Base-by-base conservation (phyloP, 2,888 invertebrate genomes). In the Antitype chi region DNA sequence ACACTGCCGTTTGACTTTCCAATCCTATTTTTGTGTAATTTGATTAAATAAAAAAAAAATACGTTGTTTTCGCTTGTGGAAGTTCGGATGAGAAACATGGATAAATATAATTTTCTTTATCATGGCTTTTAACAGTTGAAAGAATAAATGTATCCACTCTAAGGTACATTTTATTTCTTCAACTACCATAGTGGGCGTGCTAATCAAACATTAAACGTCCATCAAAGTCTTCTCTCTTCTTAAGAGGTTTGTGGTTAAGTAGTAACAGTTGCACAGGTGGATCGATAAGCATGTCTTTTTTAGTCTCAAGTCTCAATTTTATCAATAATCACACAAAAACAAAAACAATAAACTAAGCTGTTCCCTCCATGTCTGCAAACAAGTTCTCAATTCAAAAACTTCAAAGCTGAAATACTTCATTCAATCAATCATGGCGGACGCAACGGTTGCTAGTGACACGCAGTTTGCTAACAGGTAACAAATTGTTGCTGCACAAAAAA, bases 391-490 rank as follows among this genome's bases (percentile, higher is more conserved):
- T 67, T n/a, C 59, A 79, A 88, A 86, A 86, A 86, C 53, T 74
- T 78, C 76, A 69, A 76, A 69, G 55, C 43, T 81, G 82, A 86
- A 87, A 82, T 81, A 86, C 75, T 76, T 85, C 79, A 84, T 82
- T 80, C 82, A 74, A 89, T 89, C 89, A 88, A 89, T 89, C 89
- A 89, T 87, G 69, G 55, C 67, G 20, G 68, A 78, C 69, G 70
- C 78, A 77, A 82, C 87, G 62, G 84, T 83, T 89, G 90, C 80
- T 43, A 72, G 64, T 85, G 88, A 89, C 90, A 83, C 60, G 67
- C 81, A 85, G 87, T 86, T 85, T 82, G 81, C 76, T 78, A 72
- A 62, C 88, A 89, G 89, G 89, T 89, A 87, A 85, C 85, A 84
- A 80, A 84, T 86, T 72, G 82, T 82, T 85, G 70, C 62, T 78